Conservation (phyloP, 2,888 invertebrate species). For the Lacanobia oleracea region DNA sequence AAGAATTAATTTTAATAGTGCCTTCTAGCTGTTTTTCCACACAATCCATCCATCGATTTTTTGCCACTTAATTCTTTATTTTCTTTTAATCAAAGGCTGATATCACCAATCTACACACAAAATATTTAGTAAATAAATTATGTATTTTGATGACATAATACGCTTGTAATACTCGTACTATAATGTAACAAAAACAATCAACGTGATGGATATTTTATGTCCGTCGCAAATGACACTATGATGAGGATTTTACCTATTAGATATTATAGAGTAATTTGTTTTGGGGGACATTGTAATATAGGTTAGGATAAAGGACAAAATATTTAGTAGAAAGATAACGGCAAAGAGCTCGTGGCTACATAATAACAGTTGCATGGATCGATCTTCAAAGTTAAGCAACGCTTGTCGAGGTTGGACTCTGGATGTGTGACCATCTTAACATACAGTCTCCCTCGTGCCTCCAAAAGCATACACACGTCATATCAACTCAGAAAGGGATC, state of each 20-base stretch:
- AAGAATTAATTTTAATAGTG: too few relatives aligned
- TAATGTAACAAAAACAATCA: conserved; percentile 29
- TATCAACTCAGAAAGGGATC: too few relatives aligned
- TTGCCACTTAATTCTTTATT: background rate
- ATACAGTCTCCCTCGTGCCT: too few relatives aligned
- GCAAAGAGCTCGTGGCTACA: too few relatives aligned
- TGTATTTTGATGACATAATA: conserved; percentile 11
- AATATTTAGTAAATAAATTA: conserved; percentile 4
- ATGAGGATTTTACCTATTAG: conserved; percentile 22
- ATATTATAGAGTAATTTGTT: conserved; percentile 35
- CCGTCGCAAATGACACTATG: conserved; percentile 44
- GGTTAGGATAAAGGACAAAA: background rate
- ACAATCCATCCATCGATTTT: too few relatives aligned
- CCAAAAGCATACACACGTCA: too few relatives aligned
- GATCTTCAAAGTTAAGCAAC: too few relatives aligned
- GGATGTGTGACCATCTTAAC: too few relatives aligned
- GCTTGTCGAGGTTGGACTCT: too few relatives aligned
- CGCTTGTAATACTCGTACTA: background rate
- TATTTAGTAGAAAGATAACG: too few relatives aligned
- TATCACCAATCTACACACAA: background rate
- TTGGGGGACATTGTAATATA: background rate
- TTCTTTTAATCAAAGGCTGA: background rate
- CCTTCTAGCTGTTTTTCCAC: too few relatives aligned
- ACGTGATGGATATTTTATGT: conserved; percentile 39
- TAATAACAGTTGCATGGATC: too few relatives aligned